Conservation (phyloP, 2,797 vertebrate species). For the Strix occidentalis region DNA sequence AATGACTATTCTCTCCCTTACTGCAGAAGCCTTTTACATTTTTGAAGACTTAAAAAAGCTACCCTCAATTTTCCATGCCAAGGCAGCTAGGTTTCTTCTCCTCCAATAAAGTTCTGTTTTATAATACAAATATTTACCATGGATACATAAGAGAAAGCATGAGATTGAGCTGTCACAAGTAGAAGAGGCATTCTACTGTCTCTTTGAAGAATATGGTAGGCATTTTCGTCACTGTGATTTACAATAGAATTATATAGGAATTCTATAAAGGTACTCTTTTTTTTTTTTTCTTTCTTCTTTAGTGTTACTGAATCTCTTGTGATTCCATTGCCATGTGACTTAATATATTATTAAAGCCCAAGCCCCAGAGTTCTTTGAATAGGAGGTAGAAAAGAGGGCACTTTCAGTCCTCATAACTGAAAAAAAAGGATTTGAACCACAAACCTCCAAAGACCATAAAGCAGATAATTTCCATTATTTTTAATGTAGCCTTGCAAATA, state of each 20-base stretch:
- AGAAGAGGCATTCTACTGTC: not conserved
- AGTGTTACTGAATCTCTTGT: not conserved
- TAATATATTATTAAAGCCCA: not conserved
- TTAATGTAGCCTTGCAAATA: not conserved
- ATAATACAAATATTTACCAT: not conserved
- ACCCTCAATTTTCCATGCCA: not conserved
- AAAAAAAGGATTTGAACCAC: not conserved
- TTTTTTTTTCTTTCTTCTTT: not conserved
- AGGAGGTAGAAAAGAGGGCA: not conserved
- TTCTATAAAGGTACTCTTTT: not conserved
- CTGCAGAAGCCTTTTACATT: not conserved
- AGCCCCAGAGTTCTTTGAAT: not conserved
- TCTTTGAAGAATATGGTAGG: not conserved
- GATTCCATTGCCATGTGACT: not conserved
- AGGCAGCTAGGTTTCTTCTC: not conserved
- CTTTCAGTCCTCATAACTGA: not conserved
- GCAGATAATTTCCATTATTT: not conserved
- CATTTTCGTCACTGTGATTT: not conserved
- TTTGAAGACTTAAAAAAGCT: not conserved
- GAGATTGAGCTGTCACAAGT: not conserved
- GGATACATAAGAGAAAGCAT: not conserved
- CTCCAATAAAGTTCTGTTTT: not conserved
- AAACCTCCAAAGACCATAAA: not conserved
- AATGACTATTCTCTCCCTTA: not conserved
- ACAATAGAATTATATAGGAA: not conserved